phyloP scores from a whole-genome alignment of 2,888 invertebrate genomes.

The Metopia argyrocephala region DNA sequence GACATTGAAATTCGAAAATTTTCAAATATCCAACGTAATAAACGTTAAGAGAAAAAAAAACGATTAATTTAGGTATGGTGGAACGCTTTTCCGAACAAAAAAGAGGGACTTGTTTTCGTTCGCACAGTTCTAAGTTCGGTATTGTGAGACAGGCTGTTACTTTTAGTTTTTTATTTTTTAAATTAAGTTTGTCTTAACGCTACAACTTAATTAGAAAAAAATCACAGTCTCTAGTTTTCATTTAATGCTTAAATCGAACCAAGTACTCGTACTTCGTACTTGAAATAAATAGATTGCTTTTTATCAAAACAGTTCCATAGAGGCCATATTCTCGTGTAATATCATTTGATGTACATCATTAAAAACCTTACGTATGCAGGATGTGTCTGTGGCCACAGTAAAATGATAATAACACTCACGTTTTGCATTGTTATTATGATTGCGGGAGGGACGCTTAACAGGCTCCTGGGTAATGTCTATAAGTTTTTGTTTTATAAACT shows the following conservation, averaged over 20 bases:
- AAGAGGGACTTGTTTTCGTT: no score
- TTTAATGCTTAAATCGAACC: not conserved
- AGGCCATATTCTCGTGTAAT: conserved; percentile 79
- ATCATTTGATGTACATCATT: conserved; percentile 86
- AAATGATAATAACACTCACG: conserved; percentile 86
- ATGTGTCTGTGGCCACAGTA: conserved; percentile 87
- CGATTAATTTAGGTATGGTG: no score
- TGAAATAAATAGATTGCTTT: not conserved
- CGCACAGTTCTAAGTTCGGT: no score
- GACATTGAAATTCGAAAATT: no score
- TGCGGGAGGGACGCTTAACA: conserved; percentile 76
- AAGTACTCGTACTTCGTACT: no score
- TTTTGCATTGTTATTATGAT: conserved; percentile 76
- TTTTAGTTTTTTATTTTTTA: not conserved
- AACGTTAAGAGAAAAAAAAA: no score
- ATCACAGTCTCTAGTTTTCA: conserved; percentile 46
- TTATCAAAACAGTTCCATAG: conserved; percentile 76
- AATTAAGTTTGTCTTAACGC: conserved; percentile 10
- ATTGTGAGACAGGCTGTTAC: no score
- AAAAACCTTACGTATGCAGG: conserved; percentile 86
- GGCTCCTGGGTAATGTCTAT: conserved; percentile 81
- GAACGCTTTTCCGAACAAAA: no score
- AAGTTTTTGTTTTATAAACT: conserved; percentile 85
- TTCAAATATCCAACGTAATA: no score
- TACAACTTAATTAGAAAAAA: conserved; percentile 39